These are phyloP conservation scores for Datnioides undecimradiatus DNA, from an alignment of 2,113 vertebrate species.

Conservation along the genomic window DNA sequence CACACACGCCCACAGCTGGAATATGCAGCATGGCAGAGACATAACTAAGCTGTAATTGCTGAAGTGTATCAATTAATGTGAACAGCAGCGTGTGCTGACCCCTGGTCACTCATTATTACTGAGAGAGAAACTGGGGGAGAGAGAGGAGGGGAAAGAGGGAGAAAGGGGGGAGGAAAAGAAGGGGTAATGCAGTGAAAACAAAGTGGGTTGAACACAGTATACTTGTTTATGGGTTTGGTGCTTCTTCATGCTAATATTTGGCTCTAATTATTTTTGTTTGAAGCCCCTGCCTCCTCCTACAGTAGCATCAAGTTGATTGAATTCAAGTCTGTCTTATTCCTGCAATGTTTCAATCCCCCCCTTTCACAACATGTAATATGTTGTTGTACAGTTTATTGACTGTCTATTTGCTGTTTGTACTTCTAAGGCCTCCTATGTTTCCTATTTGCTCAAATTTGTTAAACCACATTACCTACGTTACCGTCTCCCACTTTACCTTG, in stretches of 20 bases:
- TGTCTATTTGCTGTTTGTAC: no score
- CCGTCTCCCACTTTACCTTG: background rate
- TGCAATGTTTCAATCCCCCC: background rate
- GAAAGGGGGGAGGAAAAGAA: background rate
- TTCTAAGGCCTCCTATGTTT: no score
- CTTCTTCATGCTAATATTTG: background rate
- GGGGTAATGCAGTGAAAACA: background rate
- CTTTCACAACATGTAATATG: background rate
- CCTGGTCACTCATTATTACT: slow-evolving; percentile 59
- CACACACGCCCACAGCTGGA: slow-evolving; percentile 56
- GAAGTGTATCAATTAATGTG: slow-evolving; percentile 82
- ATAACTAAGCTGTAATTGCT: slow-evolving; percentile 82
- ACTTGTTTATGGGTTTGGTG: background rate
- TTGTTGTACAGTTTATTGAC: no score
- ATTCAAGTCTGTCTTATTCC: background rate
- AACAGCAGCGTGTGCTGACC: slow-evolving; percentile 78
- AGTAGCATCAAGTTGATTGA: background rate
- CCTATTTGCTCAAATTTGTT: background rate
- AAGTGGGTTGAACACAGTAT: background rate
- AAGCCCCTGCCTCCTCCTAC: no score
- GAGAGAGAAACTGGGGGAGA: background rate
- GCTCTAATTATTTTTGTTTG: background rate
- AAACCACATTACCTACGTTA: background rate
- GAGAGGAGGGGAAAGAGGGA: background rate
- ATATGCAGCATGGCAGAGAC: slow-evolving; percentile 76